phyloP scores from a whole-genome alignment of 2,888 invertebrate genomes.

The Eudasyphora cyanicolor region DNA sequence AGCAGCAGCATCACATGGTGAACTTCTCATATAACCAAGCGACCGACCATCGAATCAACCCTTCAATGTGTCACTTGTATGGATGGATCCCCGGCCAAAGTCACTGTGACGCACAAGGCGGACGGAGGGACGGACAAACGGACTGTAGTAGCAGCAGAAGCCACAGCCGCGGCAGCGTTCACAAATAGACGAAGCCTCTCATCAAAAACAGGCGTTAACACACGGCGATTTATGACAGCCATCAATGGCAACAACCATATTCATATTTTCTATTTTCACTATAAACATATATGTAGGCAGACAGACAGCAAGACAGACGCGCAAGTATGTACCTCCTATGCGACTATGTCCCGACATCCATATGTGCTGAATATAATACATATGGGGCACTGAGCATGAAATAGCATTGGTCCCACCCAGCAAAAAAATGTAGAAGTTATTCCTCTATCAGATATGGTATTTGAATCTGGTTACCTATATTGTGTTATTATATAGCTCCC shows the following conservation, averaged over 20 bases:
- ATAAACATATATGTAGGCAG: neutral
- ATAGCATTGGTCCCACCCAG: too few species aligned
- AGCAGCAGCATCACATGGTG: neutral
- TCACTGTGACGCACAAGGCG: constrained; percentile 13
- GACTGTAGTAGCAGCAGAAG: too few species aligned
- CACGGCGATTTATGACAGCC: constrained; percentile 68
- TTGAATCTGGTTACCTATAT: too few species aligned
- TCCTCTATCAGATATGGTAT: too few species aligned
- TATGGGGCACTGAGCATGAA: constrained; percentile 35
- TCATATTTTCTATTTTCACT: constrained; percentile 49
- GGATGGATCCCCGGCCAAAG: constrained; percentile 46
- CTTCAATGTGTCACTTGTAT: constrained; percentile 60
- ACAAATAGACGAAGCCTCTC: constrained; percentile 34
- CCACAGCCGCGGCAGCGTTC: neutral
- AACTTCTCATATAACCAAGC: constrained; percentile 38
- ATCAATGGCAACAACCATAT: constrained; percentile 63
- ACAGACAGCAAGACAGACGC: neutral
- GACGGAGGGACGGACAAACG: neutral
- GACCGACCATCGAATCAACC: too few species aligned
- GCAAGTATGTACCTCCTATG: too few species aligned
- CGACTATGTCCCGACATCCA: too few species aligned
- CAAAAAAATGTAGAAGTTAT: too few species aligned
- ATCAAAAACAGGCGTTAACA: constrained; percentile 59
- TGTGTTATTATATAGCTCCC: too few species aligned
- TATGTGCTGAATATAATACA: constrained; percentile 22